Conservation (phyloP, 2,888 invertebrate species). For the Periphyllus acericola region DNA sequence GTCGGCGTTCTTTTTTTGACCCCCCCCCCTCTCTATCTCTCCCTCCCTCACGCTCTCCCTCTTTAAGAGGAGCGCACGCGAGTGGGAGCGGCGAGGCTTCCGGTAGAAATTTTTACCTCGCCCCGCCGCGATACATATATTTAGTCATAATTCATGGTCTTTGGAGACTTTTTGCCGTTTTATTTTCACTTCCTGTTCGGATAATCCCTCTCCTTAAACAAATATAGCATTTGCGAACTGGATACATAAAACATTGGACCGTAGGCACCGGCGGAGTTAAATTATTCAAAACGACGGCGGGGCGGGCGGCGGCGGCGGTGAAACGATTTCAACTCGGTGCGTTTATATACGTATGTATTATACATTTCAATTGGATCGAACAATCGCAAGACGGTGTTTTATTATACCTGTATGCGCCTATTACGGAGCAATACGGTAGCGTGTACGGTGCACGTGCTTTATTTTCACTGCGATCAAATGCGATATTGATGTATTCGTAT, state of each 20-base stretch:
- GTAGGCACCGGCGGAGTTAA: background rate
- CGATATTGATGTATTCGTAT: background rate
- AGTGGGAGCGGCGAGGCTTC: background rate
- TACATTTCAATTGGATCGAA: background rate
- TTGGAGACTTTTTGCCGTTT: conserved; percentile 12
- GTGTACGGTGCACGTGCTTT: background rate
- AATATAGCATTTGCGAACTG: background rate
- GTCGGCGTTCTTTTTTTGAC: background rate
- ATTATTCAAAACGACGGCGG: conserved; percentile 8
- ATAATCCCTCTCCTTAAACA: background rate
- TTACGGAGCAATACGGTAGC: too few relatives aligned
- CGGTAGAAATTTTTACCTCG: conserved; percentile 17
- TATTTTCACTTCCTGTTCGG: conserved; percentile 24
- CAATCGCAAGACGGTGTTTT: background rate
- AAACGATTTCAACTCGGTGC: background rate
- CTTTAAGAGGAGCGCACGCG: too few relatives aligned
- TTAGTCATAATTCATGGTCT: conserved; percentile 26
- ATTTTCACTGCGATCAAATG: background rate
- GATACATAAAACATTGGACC: conserved; percentile 19
- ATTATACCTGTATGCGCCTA: background rate
- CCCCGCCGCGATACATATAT: conserved; percentile 4
- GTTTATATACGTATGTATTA: too few relatives aligned
- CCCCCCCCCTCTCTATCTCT: too few relatives aligned
- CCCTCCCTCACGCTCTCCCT: too few relatives aligned
- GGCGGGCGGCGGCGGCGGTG: background rate